Evolutionary conservation across 2,797 vertebrate genomes (phyloP), one percentile per base, ranked within the genome.

Genomic region (Heteromormyrus szaboi): DNA sequence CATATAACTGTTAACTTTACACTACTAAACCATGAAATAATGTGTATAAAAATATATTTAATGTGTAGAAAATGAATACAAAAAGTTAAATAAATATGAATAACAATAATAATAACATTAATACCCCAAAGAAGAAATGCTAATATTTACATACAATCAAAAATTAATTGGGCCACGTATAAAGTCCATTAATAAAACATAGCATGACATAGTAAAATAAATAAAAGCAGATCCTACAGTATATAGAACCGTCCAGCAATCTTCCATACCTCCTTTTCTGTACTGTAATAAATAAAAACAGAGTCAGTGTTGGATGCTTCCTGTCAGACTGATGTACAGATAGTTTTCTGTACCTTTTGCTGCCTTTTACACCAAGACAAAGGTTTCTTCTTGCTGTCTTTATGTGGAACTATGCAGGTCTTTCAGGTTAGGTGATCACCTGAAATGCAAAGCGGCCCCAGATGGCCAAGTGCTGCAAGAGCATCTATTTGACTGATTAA

Each of bases 21-120:
- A 22, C 83, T 85, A 25, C 11, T 50, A 29, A 46, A 22, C 46
- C 79, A 83, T 41, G 19, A 88, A 44, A 84, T 88, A 88, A 48
- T 76, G 48, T 76, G 56, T 89, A 86, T 86, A 89, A 89, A 88
- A 89, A 89, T 89, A 89, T 76, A 19, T 89, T 89, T 86, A 89
- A 86, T 89, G 84, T 25, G 65, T 89, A 89, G 19, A 89, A 86
- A 86, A 89, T 25, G 41, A 86, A 62, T 85, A 89, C 11, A 72
- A 85, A 89, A 89, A 62, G 48, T 54, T 48, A 54, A 89, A 89
- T 89, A 89, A 89, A 85, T 85, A 85, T 89, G 44, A 44, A 62
- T 62, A 59, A 68, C 81, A 85, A 54, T 72, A 85, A 85, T 62
- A 46, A 53, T 19, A 46, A 79, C 22, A 72, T 68, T 68, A 68